Evolutionary conservation across 2,113 vertebrate genomes (phyloP).

Genomic region (Pelvicachromis taeniatus): DNA sequence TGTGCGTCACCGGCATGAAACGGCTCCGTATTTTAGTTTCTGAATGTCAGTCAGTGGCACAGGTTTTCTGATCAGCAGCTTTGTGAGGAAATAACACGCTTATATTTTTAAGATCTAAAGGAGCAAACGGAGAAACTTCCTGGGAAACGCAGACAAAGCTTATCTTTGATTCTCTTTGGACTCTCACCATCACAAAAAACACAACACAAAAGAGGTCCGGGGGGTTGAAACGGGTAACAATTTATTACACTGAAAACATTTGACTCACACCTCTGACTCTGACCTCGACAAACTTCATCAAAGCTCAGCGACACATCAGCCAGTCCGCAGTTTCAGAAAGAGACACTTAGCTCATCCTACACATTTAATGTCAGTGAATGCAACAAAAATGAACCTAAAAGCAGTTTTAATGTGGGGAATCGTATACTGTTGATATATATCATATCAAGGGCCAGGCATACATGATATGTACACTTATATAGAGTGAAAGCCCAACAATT

Average conservation of each 20-base stretch:
- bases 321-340: background rate
- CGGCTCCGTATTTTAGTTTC: background rate
- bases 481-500: background rate
- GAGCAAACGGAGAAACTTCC: background rate
- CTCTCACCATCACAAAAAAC: background rate
- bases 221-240: background rate
- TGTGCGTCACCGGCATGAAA: background rate
- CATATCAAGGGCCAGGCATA: background rate
- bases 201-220: background rate
- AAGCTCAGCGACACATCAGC: too few species aligned
- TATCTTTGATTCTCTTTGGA: background rate
- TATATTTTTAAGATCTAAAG: background rate
- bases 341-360: background rate
- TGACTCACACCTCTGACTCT: too few species aligned
- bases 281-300: too few species aligned
- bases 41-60: background rate
- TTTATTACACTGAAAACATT: too few species aligned
- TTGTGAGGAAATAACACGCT: background rate
- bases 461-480: background rate
- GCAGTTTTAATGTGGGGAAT: background rate
- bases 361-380: background rate
- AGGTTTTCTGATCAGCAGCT: background rate
- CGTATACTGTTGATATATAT: background rate
- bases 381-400: background rate
- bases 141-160: background rate